phyloP scores from a whole-genome alignment of 2,888 invertebrate genomes.

The Hylaea fasciaria region DNA sequence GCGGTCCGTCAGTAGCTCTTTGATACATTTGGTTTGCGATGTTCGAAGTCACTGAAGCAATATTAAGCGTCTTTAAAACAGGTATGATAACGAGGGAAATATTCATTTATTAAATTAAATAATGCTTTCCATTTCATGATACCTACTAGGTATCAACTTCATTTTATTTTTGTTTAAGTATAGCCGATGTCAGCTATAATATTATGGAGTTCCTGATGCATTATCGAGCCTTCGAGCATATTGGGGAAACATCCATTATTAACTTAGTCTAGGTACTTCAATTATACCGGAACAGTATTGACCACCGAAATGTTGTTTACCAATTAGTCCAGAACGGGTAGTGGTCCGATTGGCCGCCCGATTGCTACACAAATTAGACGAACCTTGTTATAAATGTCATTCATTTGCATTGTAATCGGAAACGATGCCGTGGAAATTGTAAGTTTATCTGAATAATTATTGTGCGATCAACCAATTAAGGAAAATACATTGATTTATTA shows the following conservation, averaged over 20 bases:
- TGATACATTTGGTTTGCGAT: conserved; percentile 42
- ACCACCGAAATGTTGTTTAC: conserved; percentile 35
- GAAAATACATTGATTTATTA: no score
- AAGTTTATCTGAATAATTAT: not conserved
- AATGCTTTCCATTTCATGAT: conserved; percentile 4
- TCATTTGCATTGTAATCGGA: conserved; percentile 11
- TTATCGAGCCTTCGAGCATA: no score
- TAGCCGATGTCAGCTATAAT: not conserved
- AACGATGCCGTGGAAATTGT: conserved; percentile 1
- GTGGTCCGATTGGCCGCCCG: conserved; percentile 1
- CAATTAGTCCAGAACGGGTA: conserved; percentile 32
- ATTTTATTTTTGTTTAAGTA: not conserved
- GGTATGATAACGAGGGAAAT: not conserved
- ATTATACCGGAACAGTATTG: conserved; percentile 15
- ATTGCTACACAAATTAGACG: conserved; percentile 21
- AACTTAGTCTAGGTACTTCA: not conserved
- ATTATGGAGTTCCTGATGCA: not conserved
- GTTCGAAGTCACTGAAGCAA: conserved; percentile 15
- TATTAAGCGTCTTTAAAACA: conserved; percentile 2
- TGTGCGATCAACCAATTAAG: no score
- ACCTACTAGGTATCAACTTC: no score
- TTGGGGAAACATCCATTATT: not conserved
- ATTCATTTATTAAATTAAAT: not conserved
- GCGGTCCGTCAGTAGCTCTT: no score
- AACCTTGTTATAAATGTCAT: conserved; percentile 8